Conservation (phyloP, 1,140 invertebrate species). For the Dinoponera quadriceps region DNA sequence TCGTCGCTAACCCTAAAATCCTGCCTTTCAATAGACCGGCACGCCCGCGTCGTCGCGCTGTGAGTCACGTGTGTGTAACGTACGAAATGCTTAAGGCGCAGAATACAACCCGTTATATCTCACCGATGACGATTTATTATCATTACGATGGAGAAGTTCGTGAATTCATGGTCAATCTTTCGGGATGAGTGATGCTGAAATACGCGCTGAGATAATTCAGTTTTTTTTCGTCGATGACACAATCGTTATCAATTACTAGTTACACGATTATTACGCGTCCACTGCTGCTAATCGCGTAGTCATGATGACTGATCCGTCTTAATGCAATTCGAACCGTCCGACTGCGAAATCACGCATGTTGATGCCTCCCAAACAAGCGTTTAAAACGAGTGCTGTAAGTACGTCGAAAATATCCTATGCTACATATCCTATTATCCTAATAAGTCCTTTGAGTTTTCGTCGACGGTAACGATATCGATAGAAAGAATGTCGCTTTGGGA, state of each 20-base stretch:
- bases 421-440: neutral
- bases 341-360: neutral
- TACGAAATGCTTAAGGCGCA: conserved; percentile 63
- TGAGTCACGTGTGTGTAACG: neutral
- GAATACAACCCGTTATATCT: conserved; percentile 38
- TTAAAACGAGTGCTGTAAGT: neutral
- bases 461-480: neutral
- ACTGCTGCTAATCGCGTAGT: neutral
- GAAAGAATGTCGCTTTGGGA: conserved; percentile 16
- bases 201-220: too few relatives aligned
- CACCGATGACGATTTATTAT: conserved; percentile 11
- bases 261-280: neutral
- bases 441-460: conserved; percentile 18
- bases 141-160: neutral
- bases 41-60: conserved; percentile 2
- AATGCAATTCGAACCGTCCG: neutral
- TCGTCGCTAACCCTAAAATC: conserved; percentile 3
- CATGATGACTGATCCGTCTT: neutral
- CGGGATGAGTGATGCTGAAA: too few relatives aligned
- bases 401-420: too few relatives aligned
- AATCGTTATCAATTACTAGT: too few relatives aligned
- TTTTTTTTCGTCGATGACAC: neutral
- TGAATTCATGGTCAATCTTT: neutral
- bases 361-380: neutral
- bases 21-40: conserved; percentile 23